Base-by-base conservation (phyloP, 2,797 vertebrate genomes). In the Sebastes baramenuke region DNA sequence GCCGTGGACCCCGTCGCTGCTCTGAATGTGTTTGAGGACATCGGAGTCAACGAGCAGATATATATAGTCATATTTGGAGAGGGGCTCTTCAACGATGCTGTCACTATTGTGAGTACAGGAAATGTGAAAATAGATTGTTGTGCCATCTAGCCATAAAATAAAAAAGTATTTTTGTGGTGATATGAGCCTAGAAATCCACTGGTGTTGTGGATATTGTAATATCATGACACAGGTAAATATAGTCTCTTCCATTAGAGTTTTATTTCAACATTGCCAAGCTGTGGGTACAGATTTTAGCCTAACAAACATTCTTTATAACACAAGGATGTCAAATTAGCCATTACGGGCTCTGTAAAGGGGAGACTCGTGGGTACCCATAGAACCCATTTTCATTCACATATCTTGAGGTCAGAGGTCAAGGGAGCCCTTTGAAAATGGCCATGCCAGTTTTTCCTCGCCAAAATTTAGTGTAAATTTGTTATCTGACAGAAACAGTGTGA, bases 31-130 rank as follows among this genome's bases (percentile, higher is more conserved):
- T 99, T 98, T 67, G 97, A 99, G 91, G 97, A 99, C 81, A 97
- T 98, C 62, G 96, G 96, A 1, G 95, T 99, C 80, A 97, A 99
- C 1, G 98, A 99, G 80, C 98, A 98, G 88, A 96, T 97, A 42
- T 97, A 98, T 71, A 98, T 98, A 67, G 93, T 99, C 88, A 97
- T 97, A 55, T 98, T 98, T 68, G 98, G 97, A 67, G 98, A 99
- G 89, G 97, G 97, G 13, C 92, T 99, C 77, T 95, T 98, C 90
- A 99, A 98, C 11, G 98, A 99, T 67, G 98, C 97, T 1, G 96
- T 99, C 88, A 98, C 97, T 72, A 97, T 99, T 96, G 97, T 99
- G 94, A 97, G 97, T 83, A 11, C 16, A 46, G 27, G 12, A 42
- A 11, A 14, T 32, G 59, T 29, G 29, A 30, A 77, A 25, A 58